Conservation (phyloP, 2,888 invertebrate genomes). For the Anorthoa munda region DNA sequence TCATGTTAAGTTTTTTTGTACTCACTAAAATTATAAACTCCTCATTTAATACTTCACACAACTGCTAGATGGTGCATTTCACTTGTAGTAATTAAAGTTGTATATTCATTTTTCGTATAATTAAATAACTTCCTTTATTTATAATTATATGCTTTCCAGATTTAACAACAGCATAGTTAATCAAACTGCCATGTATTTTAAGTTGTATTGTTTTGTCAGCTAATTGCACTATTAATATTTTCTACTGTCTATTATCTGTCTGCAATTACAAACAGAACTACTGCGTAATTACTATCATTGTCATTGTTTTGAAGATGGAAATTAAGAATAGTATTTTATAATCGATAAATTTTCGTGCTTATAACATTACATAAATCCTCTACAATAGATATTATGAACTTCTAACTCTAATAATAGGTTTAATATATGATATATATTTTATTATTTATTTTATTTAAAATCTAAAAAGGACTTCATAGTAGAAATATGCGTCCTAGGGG, state of each 20-base stretch:
- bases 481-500: not conserved
- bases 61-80: conserved; percentile 31
- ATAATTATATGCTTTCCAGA: conserved; percentile 25
- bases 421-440: too few relatives aligned
- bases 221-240: conserved; percentile 27
- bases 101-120: conserved; percentile 12
- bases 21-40: not conserved
- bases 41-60: conserved; percentile 1
- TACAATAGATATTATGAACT: not conserved
- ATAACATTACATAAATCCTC: not conserved
- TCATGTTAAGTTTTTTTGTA: conserved; percentile 3
- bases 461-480: too few relatives aligned
- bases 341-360: not conserved
- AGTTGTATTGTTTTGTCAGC: conserved; percentile 25
- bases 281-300: conserved; percentile 4
- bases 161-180: conserved; percentile 36
- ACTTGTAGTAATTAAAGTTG: conserved; percentile 24
- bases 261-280: conserved; percentile 14
- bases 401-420: not conserved
- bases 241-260: conserved; percentile 19
- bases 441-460: too few relatives aligned
- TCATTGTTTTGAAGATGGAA: not conserved
- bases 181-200: conserved; percentile 32
- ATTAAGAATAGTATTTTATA: not conserved
- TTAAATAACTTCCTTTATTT: conserved; percentile 38